phyloP scores from a whole-genome alignment of 2,797 vertebrate species.

The Etheostoma perlongum region DNA sequence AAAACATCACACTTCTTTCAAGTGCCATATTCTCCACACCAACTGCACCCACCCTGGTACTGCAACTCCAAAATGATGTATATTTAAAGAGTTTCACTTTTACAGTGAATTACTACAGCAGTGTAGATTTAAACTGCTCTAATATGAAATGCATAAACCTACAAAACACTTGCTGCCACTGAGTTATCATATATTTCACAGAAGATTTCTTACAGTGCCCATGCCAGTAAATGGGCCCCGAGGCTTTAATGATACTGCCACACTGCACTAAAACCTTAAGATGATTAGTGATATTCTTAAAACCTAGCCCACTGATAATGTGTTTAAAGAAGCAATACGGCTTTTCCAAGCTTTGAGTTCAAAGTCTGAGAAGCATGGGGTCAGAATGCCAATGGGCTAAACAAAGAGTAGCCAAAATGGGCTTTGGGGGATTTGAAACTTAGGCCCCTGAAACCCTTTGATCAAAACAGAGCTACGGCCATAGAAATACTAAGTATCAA shows the following conservation, averaged over 20 bases:
- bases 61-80: neutral
- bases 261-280: conserved; percentile 88
- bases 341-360: conserved; percentile 88
- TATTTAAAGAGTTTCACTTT: conserved; percentile 7
- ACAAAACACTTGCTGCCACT: conserved; percentile 33
- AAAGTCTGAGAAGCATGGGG: conserved; percentile 87
- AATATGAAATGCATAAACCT: conserved; percentile 30
- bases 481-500: conserved; percentile 82
- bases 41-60: neutral
- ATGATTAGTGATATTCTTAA: conserved; percentile 89
- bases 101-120: neutral
- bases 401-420: conserved; percentile 88
- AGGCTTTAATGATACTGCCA: conserved; percentile 76
- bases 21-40: conserved; percentile 4
- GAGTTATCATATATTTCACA: conserved; percentile 46
- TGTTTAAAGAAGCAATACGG: conserved; percentile 90
- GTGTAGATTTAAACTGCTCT: neutral
- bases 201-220: conserved; percentile 59
- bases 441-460: conserved; percentile 84
- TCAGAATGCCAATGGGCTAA: conserved; percentile 89
- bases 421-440: conserved; percentile 87
- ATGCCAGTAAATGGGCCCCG: conserved; percentile 74
- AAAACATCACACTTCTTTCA: conserved; percentile 4
- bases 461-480: conserved; percentile 82
- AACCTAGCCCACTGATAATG: conserved; percentile 87